Evolutionary conservation across 2,113 vertebrate species (phyloP).

Genomic region (Nothoprocta pentlandii): DNA sequence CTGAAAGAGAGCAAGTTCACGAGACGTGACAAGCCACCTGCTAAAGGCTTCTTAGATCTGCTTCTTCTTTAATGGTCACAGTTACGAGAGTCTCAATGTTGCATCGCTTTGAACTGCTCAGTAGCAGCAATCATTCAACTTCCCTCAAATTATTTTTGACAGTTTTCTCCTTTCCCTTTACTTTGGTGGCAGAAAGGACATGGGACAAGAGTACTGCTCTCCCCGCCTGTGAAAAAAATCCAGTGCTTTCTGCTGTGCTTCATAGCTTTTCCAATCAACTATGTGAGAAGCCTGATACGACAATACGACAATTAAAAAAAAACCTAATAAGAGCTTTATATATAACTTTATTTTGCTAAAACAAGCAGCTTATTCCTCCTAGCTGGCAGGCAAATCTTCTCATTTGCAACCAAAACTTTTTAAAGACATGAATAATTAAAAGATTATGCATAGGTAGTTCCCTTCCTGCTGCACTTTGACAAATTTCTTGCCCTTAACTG

Average conservation of each 20-base stretch:
- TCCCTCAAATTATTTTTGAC: neutral
- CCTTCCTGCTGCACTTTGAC: neutral
- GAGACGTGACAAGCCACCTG: neutral
- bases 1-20: constrained; percentile 72
- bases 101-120: neutral
- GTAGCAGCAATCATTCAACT: neutral
- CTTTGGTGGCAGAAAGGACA: neutral
- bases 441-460: neutral
- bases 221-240: neutral
- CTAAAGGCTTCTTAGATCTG: neutral
- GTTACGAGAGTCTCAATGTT: neutral
- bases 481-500: neutral
- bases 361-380: neutral
- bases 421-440: neutral
- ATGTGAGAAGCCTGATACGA: neutral
- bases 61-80: neutral
- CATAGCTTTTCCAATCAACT: neutral
- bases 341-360: neutral
- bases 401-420: neutral
- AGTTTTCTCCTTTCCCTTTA: neutral
- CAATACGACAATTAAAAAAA: neutral
- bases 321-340: neutral
- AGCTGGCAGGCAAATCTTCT: neutral
- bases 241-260: neutral
- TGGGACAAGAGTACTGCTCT: neutral